Evolutionary conservation across 2,888 invertebrate species (phyloP), one percentile per base, ranked within the genome.

Genomic region (Prosapia bicincta): DNA sequence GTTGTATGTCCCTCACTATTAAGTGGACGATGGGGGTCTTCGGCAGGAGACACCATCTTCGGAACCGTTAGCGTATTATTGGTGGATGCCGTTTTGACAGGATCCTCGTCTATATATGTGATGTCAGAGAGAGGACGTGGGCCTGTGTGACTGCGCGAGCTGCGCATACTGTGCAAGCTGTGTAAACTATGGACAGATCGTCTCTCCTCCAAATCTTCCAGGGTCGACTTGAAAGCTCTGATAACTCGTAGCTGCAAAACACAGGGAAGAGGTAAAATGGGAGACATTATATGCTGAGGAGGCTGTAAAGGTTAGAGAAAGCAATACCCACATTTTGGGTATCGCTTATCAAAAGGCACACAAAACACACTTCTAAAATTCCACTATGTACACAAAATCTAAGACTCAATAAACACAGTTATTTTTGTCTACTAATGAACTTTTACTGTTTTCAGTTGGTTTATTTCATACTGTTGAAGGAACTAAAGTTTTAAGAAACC

Each of bases 141-240:
- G 72, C 80, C 80, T 72, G 80, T 75, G 78, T 81, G 79, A 87
- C 91, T 91, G 86, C 92, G 93, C 85, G 91, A 91, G 86, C 90
- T 90, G 87, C 91, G 89, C 85, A 93, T 90, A 88, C 92, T 93
- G 89, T 94, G 94, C 88, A 95, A 92, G 86, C 95, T 95, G 88
- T 95, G 95, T 87, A 96, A 92, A 90, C 97, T 97, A 92, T 98
- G 97, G 88, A 97, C 93, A 87, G 97, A 98, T 87, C 98, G 96
- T 84, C 97, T 93, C 89, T 99, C 99, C 89, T 97, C 98, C 90
- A 99, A 90, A 90, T 99, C 99, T 92, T 99, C 99, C 91, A 99
- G 91, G 86, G 94, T 98, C 85, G 97, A 97, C 90, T 95, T 97
- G 95, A 99, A 99, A 87, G 99, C 99, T 90, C 98, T 96, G 90